Base-by-base conservation (phyloP, 2,797 vertebrate species). In the Lepilemur ruficaudatus region DNA sequence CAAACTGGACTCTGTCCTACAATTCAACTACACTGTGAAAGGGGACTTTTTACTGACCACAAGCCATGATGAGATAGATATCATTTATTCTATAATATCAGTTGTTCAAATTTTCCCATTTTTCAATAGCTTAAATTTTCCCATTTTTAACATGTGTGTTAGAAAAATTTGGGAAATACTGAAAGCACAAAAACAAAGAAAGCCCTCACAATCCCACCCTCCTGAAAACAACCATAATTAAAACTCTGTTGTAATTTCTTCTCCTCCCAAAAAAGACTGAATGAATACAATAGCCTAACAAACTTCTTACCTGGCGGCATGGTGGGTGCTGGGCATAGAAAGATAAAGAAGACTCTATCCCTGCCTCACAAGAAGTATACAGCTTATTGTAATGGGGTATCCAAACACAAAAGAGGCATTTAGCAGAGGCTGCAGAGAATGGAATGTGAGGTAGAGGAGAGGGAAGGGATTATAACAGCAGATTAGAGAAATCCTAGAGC, bases 361-460 rank as follows among this genome's bases (percentile, higher is more conserved):
- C 14, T 89, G 22, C 48, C 28, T 67, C 10, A 83, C 69, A 67
- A 85, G 92, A 84, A 87, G 61, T 4, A 0, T 32, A 67, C 46
- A 87, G 65, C 20, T 69, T 89, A 69, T 50, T 35, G 75, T 75
- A 84, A 91, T 35, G 80, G 22, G 14, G 50, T 70, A 92, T 83
- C 48, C 78, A n/a, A 80, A 72, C 69, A 95, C 79, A 96, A 85
- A 91, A 84, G 76, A 92, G 55, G 70, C 48, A 35, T 84, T 84
- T 87, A 95, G 79, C 22, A 28, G 38, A 32, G 7, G 65, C 86
- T 87, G 61, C 81, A 61, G 59, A 79, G 72, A 91, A 46, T 0
- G 1, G 76, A 81, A 83, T 80, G 89, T 72, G 43, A 43, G 50
- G 35, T 57, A 52, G 48, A 87, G 32, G 61, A 70, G 81, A 57